Conservation (phyloP, 2,888 invertebrate genomes). For the Thymelicus sylvestris region DNA sequence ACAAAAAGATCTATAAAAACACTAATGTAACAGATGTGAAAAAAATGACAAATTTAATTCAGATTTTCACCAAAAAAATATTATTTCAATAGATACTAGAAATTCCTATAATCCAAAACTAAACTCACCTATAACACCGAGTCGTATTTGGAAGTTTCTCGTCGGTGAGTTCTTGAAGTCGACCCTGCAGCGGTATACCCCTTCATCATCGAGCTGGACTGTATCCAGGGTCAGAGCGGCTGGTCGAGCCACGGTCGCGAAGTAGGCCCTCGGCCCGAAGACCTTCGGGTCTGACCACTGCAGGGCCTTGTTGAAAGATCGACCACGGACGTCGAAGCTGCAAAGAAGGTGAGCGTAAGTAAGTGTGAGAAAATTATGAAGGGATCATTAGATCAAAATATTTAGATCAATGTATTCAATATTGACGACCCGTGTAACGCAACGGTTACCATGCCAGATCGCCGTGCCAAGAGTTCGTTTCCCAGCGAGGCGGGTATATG, state of each 20-base stretch:
- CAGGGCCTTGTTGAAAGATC: constrained; percentile 91
- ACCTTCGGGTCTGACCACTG: constrained; percentile 94
- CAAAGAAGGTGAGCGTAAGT: constrained; percentile 51
- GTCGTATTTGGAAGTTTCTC: constrained; percentile 93
- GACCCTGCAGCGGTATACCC: constrained; percentile 93
- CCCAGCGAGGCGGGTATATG: no score
- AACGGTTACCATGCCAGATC: no score
- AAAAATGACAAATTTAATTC: no score
- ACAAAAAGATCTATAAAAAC: no score
- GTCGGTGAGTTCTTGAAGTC: constrained; percentile 96
- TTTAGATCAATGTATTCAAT: no score
- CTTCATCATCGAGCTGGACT: constrained; percentile 94
- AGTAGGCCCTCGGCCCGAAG: constrained; percentile 94
- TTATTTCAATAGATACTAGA: no score
- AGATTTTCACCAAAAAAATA: no score
- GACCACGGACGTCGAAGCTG: constrained; percentile 95
- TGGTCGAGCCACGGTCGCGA: constrained; percentile 91
- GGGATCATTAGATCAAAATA: no score
- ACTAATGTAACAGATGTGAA: no score
- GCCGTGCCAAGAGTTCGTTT: no score
- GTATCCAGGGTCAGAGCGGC: constrained; percentile 93
- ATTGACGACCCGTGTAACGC: no score
- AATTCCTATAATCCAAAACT: no score
- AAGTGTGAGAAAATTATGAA: not conserved
- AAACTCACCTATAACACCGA: constrained; percentile 94